A percentile compares a stretch with the other conserved stretches of the same genome.
phyloP scores from a whole-genome alignment of 2,797 vertebrate genomes.

The Pangasius sanitwongsei region DNA sequence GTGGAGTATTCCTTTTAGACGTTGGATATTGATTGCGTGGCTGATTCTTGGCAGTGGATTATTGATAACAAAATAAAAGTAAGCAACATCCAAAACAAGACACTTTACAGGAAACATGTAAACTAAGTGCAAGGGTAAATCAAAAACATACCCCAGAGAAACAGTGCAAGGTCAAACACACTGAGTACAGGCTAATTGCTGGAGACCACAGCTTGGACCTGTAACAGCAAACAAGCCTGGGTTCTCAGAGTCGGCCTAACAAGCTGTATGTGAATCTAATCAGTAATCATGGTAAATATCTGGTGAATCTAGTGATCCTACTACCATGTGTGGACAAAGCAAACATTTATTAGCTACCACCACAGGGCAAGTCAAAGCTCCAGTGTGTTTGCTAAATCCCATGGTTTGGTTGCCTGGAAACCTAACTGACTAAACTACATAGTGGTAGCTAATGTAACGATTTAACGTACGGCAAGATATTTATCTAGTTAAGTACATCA shows the following conservation, averaged over 20 bases:
- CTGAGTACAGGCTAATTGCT: slow-evolving; percentile 7
- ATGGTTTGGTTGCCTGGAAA: neutral
- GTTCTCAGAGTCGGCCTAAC: neutral
- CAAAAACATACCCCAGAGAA: neutral
- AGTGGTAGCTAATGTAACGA: neutral
- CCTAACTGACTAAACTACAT: neutral
- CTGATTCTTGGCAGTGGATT: neutral
- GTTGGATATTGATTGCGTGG: neutral
- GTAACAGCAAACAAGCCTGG: neutral
- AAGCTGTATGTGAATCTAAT: slow-evolving; percentile 6
- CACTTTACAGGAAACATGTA: neutral
- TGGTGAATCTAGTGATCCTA: neutral
- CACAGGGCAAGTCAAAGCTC: neutral
- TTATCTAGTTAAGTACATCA: neutral
- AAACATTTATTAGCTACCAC: neutral
- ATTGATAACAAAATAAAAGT: neutral
- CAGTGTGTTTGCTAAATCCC: neutral
- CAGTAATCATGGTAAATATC: neutral
- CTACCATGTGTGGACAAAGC: neutral
- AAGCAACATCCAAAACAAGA: neutral
- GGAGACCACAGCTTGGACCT: neutral
- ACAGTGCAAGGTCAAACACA: neutral
- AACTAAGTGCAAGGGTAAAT: neutral
- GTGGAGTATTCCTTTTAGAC: neutral
- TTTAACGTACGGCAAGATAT: neutral